Conservation (phyloP, 2,888 invertebrate species). For the Lamproptera curius region DNA sequence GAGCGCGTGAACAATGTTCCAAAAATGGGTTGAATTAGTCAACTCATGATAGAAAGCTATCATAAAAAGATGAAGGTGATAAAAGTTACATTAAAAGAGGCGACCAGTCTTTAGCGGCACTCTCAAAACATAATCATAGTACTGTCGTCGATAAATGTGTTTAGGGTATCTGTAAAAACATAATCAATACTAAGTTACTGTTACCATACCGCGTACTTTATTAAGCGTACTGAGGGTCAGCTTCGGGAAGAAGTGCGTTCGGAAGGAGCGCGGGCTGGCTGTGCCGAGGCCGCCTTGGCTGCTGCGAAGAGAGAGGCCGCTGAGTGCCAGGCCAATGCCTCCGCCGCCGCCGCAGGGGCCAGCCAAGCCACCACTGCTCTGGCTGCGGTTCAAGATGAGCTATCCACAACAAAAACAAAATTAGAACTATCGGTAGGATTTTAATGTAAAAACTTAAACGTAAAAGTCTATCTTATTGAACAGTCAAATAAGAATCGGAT, state of each 20-base stretch:
- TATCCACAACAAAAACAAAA: slow-evolving; percentile 50
- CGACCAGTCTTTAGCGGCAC: too few species aligned
- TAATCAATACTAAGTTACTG: neutral
- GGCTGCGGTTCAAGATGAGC: slow-evolving; percentile 46
- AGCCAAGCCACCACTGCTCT: slow-evolving; percentile 49
- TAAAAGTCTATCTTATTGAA: too few species aligned
- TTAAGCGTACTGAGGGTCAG: slow-evolving; percentile 50
- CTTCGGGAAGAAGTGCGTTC: slow-evolving; percentile 52
- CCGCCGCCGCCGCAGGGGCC: slow-evolving; percentile 52
- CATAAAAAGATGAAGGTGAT: too few species aligned
- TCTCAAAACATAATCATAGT: too few species aligned
- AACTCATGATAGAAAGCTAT: too few species aligned
- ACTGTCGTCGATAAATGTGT: too few species aligned
- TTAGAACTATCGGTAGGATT: slow-evolving; percentile 50
- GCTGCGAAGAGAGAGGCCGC: slow-evolving; percentile 45
- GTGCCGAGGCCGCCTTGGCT: slow-evolving; percentile 51
- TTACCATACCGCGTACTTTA: neutral
- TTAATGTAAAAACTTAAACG: too few species aligned
- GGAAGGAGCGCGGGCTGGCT: slow-evolving; percentile 55
- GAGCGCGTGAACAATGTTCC: too few species aligned
- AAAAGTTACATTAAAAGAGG: too few species aligned
- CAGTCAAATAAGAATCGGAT: too few species aligned
- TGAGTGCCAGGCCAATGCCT: slow-evolving; percentile 55
- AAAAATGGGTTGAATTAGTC: too few species aligned
- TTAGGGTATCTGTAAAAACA: neutral